Base-by-base conservation (phyloP, 2,113 vertebrate species). In the Antigone vipio region DNA sequence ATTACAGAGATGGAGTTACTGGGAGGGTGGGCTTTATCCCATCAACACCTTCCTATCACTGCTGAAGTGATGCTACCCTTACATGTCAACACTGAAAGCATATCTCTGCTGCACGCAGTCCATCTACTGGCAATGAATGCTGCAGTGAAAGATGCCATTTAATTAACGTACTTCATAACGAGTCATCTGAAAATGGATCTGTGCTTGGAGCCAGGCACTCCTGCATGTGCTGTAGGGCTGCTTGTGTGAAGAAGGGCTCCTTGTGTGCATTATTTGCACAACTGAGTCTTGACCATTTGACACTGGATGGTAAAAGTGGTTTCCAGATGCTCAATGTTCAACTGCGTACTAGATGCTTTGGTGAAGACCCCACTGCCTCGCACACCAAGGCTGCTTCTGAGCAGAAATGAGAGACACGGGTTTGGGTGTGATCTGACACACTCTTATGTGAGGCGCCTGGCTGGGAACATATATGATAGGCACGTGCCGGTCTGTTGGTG, bases 41-140 rank as follows among this genome's bases (percentile, higher is more conserved):
- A 94, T 92, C 92, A 95, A 74, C 95, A 88, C 93, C 92, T 94
- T 79, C 82, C 93, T 94, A 58, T 93, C 93, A 26, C 75, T 71
- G 90, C 90, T 94, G 81, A 96, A 92, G 85, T 0, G n/a, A 90
- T 93, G 92, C 85, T 88, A 34, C 90, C 94, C 85, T 56, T 45
- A 64, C 74, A 69, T 88, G 87, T 96, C 95, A 92, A 53, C 92
- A 82, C 92, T 58, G 87, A 66, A 60, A 88, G 53, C 9, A 0
- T 76, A 89, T 93, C 89, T 85, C 74, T 94, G 93, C 88, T 73
- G 77, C 74, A 55, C 4, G 6, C 58, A 79, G 29, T 27, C 89
- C 63, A 29, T 44, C 81, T 91, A 3, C 81, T 94, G 93, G 89
- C 81, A 89, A 17, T 7, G 7, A 76, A 19, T 29, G 40, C 96